A percentile compares a stretch with the other conserved stretches of the same genome.
Conservation (phyloP, 2,888 invertebrate genomes). For the Aspidiotus destructor region DNA sequence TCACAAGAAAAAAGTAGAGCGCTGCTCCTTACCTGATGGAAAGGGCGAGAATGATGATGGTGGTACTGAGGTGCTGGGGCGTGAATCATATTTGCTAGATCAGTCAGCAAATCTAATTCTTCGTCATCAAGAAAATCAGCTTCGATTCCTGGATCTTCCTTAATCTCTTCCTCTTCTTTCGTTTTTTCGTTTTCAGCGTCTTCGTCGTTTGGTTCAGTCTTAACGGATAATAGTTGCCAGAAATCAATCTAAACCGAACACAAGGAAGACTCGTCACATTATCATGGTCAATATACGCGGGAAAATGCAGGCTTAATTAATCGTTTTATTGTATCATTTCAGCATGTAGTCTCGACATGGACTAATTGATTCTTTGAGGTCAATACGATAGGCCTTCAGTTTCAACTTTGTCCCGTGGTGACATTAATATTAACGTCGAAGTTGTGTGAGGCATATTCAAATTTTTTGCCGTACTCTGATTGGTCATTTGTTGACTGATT, state of each 20-base stretch:
- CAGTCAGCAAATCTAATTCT: constrained; percentile 21
- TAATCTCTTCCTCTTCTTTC: constrained; percentile 19
- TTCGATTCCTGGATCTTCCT: constrained; percentile 28
- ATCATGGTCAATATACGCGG: too few species aligned
- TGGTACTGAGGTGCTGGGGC: constrained; percentile 23
- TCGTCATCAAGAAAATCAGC: constrained; percentile 28
- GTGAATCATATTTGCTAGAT: constrained; percentile 22
- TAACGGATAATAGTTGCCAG: constrained; percentile 26
- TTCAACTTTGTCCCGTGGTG: too few species aligned
- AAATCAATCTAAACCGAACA: constrained; percentile 17
- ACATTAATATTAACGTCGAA: too few species aligned
- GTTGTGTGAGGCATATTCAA: too few species aligned
- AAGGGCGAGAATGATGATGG: constrained; percentile 20
- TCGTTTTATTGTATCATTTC: background rate
- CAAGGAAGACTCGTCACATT: too few species aligned
- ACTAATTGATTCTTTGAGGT: too few species aligned
- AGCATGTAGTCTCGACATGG: background rate
- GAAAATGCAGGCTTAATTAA: background rate
- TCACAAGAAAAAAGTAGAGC: background rate
- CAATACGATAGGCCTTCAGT: too few species aligned
- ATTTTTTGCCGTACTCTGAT: too few species aligned
- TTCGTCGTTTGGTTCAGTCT: constrained; percentile 23
- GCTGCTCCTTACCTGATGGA: constrained; percentile 15
- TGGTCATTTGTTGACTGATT: too few species aligned
- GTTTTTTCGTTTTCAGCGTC: constrained; percentile 18